Percentiles rank a stretch among this genome's conserved stretches.
Evolutionary conservation across 2,888 invertebrate genomes (phyloP).

Genomic region (Aphrophora alni): DNA sequence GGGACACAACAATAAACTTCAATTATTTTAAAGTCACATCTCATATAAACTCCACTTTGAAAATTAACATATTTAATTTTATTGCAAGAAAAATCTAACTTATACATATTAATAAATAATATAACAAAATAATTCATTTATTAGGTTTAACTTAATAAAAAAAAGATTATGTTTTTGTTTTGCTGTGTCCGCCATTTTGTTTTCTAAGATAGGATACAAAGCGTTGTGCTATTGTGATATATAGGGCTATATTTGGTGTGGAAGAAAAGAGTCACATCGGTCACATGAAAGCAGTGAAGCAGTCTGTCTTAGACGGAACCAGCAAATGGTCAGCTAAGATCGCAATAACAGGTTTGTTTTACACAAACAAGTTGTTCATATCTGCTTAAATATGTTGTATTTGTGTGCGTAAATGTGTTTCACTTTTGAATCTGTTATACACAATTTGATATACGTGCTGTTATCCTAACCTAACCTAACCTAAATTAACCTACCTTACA

Average conservation of each 20-base stretch:
- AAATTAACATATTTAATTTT: no score
- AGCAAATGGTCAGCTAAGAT: constrained; percentile 99
- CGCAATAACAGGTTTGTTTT: constrained; percentile 96
- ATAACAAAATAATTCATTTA: no score
- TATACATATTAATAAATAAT: no score
- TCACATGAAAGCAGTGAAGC: constrained; percentile 98
- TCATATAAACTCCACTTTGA: no score
- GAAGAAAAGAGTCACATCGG: constrained; percentile 93
- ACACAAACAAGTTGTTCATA: background rate
- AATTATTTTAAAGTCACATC: no score
- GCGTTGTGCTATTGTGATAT: constrained; percentile 38
- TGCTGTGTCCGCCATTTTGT: background rate
- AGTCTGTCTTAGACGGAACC: constrained; percentile 98
- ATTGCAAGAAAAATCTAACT: background rate
- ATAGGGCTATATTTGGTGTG: constrained; percentile 94
- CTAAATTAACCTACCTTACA: background rate
- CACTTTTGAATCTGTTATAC: constrained; percentile 24
- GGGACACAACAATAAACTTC: no score
- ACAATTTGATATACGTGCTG: background rate
- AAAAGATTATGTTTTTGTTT: background rate
- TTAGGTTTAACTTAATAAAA: background rate
- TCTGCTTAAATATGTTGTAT: constrained; percentile 2
- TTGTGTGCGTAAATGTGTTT: constrained; percentile 22
- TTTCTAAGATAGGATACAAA: background rate
- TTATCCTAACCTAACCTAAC: background rate